Evolutionary conservation across 53 echinoderm and acorn worm genomes (phyloP).

Genomic region (Apostichopus leukothele): DNA sequence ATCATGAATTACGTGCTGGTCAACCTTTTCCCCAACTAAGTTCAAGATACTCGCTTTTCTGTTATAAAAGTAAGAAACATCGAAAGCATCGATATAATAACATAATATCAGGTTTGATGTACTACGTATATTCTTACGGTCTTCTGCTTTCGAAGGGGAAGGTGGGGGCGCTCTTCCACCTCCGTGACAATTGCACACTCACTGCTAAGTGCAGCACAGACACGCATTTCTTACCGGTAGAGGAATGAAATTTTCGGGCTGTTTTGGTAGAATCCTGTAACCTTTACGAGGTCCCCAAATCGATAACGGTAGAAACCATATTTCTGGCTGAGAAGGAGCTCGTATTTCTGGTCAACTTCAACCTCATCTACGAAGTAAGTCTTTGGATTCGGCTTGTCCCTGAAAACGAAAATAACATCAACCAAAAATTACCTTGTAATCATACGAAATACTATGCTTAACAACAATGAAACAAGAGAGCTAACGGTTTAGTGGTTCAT

Average conservation of each 20-base stretch:
- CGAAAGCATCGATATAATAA: not conserved
- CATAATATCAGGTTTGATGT: too few relatives aligned
- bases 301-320: not conserved
- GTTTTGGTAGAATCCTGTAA: not conserved
- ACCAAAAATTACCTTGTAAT: too few relatives aligned
- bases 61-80: not conserved
- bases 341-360: constrained; percentile 2
- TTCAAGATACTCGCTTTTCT: not conserved
- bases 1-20: not conserved
- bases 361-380: constrained; percentile 7
- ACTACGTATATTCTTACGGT: too few relatives aligned
- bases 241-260: constrained; percentile 3
- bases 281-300: not conserved
- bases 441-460: too few relatives aligned
- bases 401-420: not conserved
- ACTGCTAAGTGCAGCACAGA: not conserved
- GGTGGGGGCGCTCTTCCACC: too few relatives aligned
- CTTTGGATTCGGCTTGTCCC: not conserved
- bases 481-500: too few relatives aligned
- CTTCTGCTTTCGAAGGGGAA: too few relatives aligned
- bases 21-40: not conserved
- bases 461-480: too few relatives aligned
- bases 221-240: not conserved
- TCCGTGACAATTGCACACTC: too few relatives aligned
- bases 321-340: not conserved